Base-by-base conservation (phyloP, 2,797 vertebrate species). In the Eidolon dupreanum region DNA sequence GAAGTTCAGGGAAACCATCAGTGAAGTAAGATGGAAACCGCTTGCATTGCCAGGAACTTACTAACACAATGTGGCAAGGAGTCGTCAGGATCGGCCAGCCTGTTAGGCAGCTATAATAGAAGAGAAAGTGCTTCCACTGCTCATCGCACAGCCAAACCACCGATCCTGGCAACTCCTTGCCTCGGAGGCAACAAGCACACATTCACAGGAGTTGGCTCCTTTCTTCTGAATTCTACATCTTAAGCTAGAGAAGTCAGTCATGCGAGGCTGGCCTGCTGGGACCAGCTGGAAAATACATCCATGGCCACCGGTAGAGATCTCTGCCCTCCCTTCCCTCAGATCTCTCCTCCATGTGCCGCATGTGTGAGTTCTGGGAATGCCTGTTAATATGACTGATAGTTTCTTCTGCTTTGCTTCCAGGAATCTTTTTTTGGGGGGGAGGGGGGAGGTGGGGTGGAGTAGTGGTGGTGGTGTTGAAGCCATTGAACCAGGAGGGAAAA, bases 201-300 rank as follows among this genome's bases (percentile, higher is more conserved):
- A 97, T 87, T 98, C 92, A 95, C 9, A 95, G 97, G 88, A 86
- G 57, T 97, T 98, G 98, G 98, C 98, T 98, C 88, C 85, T 94
- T 26, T 87, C 90, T 92, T 33, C 97, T 93, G 97, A 96, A 97
- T 65, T 90, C 96, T 97, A 97, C 95, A 98, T 98, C 98, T 98
- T 97, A 70, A 96, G 94, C 92, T 98, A 93, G 96, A 94, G n/a
- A 71, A 98, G 95, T 94, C 95, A 98, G 98, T 98, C 98, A 98
- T 84, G 82, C 96, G 63, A 98, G 98, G 91, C 96, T 93, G 92
- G 81, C 93, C 97, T 83, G 90, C 90, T 43, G 92, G 73, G 93
- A 43, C 96, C 96, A 94, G 89, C 97, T 97, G 95, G 85, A 95
- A 81, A 2, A 61, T 13, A 79, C 19, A 86, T 19, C 81, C 8